A percentile compares a stretch with the other conserved stretches of the same genome.
Conservation (phyloP, 2,113 vertebrate species). For the Xerus inauris region DNA sequence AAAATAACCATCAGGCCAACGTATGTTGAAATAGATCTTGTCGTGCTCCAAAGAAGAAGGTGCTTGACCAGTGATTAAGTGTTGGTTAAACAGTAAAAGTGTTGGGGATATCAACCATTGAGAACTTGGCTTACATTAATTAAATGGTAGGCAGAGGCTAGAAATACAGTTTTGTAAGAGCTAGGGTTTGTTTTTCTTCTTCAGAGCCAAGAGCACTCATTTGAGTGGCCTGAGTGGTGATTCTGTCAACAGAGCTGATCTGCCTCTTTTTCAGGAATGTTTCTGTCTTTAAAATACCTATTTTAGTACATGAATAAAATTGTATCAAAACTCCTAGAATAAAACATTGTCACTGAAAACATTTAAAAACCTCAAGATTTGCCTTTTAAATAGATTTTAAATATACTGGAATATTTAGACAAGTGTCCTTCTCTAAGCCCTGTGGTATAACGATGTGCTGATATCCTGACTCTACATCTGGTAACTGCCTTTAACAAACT, state of each 20-base stretch:
- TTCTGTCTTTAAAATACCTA: not conserved
- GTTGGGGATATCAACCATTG: not conserved
- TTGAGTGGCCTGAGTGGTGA: not conserved
- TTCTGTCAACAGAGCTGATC: not conserved
- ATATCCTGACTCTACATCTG: not conserved
- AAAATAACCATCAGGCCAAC: not conserved
- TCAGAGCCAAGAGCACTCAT: not conserved
- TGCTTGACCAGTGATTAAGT: not conserved
- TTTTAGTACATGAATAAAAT: constrained; percentile 11
- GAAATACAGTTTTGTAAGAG: not conserved
- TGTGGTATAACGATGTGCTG: not conserved
- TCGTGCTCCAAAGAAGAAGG: not conserved
- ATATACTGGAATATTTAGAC: not conserved
- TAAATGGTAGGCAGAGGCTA: not conserved
- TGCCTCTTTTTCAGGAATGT: constrained; percentile 16
- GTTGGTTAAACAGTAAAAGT: not conserved
- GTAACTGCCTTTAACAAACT: not conserved
- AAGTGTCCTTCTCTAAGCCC: not conserved
- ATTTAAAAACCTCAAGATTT: not conserved
- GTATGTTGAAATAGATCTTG: constrained; percentile 37
- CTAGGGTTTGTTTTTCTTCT: constrained; percentile 46
- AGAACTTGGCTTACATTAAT: not conserved
- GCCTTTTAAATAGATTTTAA: not conserved
- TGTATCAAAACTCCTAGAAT: not conserved
- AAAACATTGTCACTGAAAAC: not conserved